These are phyloP conservation scores for Cerceris ruficornis DNA, from an alignment of 2,888 invertebrate genomes.

Conservation along the genomic window DNA sequence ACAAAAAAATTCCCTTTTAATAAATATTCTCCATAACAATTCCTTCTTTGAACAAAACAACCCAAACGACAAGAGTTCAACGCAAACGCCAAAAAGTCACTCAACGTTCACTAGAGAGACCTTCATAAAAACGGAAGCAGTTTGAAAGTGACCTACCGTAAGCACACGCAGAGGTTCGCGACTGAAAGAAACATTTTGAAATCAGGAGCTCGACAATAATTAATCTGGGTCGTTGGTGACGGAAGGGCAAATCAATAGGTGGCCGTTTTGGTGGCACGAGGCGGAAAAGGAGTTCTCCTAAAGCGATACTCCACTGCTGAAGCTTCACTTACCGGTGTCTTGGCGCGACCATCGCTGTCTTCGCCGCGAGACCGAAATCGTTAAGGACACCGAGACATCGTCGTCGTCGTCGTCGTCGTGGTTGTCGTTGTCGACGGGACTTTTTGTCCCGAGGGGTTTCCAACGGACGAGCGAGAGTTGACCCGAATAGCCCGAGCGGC, in stretches of 20 bases:
- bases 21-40: too few relatives aligned
- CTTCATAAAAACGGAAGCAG: background rate
- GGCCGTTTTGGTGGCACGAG: constrained; percentile 12
- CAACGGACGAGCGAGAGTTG: constrained; percentile 60
- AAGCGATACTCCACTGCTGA: background rate
- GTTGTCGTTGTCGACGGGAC: constrained; percentile 34
- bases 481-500: constrained; percentile 64
- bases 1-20: too few relatives aligned
- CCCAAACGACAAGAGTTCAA: background rate
- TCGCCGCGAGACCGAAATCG: constrained; percentile 2
- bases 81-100: background rate
- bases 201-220: constrained; percentile 53
- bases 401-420: constrained; percentile 16
- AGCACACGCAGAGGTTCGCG: background rate
- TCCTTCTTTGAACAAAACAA: too few relatives aligned
- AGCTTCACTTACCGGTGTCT: background rate
- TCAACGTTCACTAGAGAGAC: background rate
- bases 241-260: constrained; percentile 38
- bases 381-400: constrained; percentile 5
- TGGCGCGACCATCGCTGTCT: constrained; percentile 2
- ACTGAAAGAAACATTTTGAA: constrained; percentile 19
- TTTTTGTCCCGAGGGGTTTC: constrained; percentile 54
- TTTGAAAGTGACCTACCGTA: background rate
- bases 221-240: constrained; percentile 42
- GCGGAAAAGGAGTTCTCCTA: background rate